Evolutionary conservation across 2,888 invertebrate species (phyloP).

Genomic region (Crocallis elinguaria): DNA sequence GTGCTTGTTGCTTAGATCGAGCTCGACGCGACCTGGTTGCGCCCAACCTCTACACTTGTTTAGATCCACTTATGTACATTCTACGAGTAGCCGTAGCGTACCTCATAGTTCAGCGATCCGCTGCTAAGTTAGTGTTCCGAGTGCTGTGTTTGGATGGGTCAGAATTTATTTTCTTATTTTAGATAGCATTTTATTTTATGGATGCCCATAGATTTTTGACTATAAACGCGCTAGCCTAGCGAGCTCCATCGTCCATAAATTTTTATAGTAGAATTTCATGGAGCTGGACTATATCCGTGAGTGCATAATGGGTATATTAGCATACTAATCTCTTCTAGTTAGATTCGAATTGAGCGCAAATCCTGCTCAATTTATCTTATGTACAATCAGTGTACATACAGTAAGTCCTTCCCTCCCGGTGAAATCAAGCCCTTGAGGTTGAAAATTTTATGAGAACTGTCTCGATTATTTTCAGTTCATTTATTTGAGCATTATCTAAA

Average conservation of each 20-base stretch:
- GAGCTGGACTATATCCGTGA: constrained; percentile 65
- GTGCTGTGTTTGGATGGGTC: constrained; percentile 83
- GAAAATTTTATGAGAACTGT: background rate
- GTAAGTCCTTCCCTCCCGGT: constrained; percentile 72
- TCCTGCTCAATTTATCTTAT: constrained; percentile 58
- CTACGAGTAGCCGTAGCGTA: constrained; percentile 61
- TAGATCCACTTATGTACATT: constrained; percentile 47
- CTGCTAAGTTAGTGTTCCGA: constrained; percentile 63
- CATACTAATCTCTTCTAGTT: constrained; percentile 81
- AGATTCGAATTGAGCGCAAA: constrained; percentile 66
- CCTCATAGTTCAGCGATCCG: constrained; percentile 60
- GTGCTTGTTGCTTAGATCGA: constrained; percentile 76
- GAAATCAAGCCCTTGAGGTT: constrained; percentile 10
- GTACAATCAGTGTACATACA: constrained; percentile 46
- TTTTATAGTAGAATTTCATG: constrained; percentile 74
- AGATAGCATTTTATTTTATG: constrained; percentile 70
- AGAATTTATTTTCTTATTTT: constrained; percentile 63
- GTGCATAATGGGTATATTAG: constrained; percentile 71
- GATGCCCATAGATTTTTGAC: constrained; percentile 73
- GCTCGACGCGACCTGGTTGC: constrained; percentile 53
- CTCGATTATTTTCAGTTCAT: background rate
- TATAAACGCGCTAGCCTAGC: constrained; percentile 76
- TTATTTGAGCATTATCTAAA: background rate
- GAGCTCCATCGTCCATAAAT: constrained; percentile 75
- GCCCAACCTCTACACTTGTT: constrained; percentile 46